Base-by-base conservation (phyloP, 37 sponge, comb jelly and placozoan genomes). In the Amphimedon queenslandica region DNA sequence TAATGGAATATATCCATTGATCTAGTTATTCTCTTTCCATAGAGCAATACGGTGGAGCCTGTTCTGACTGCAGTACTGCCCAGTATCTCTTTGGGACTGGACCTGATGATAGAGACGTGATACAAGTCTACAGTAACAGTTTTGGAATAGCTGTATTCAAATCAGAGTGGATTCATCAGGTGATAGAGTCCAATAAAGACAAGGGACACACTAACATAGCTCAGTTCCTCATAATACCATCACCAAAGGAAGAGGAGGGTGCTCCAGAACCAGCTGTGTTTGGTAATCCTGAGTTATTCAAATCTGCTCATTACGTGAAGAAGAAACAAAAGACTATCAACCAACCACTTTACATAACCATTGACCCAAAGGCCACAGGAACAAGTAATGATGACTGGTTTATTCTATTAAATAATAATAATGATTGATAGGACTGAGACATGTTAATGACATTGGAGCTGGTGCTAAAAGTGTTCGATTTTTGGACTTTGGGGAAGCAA, bases 21-120 rank as follows among this genome's bases (percentile, higher is more conserved):
- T 37, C n/a, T n/a, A 27, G 11, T 5, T 53, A 5, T 21, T 21
- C 8, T 21, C 29, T 27, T 27, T 55, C 20, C 6, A 11, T 41
- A 82, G 88, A 71, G 8, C 18, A 66, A 4, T 69, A 67, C 76
- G 78, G 82, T 28, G 88, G 88, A 30, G 31, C 0, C 2, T 42
- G 41, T 37, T 68, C 63, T 29, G 70, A 8, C 0, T 69, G 76
- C 16, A 42, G 64, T 0, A 33, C 64, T 0, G 83, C 88, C 11
- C 33, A 77, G 42, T 88, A 56, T 36, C 71, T 88, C 23, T 88
- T 88, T 67, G 82, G 88, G 66, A 74, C 82, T 34, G 51, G 72
- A 57, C 55, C 88, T 24, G 0, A n/a, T 1, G 66, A 60, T 5
- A 42, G 37, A 55, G 88, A 82, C 60, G 82, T 83, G n/a, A 28